Evolutionary conservation across 2,113 vertebrate genomes (phyloP).

Genomic region (Macaca fascicularis): T2T-MFA8v1.1 NC_088378.1:104236501-104237000

Average conservation of each 20-base stretch:
- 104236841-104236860: background rate
- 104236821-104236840: background rate
- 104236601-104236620: background rate
- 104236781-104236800: background rate
- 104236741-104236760: background rate
- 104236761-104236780: background rate
- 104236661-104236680: background rate
- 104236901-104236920: background rate
- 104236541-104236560: background rate
- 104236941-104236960: background rate
- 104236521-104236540: background rate
- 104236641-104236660: background rate
- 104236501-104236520: background rate
- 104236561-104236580: background rate
- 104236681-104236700: background rate
- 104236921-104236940: background rate
- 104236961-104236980: background rate
- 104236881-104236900: background rate
- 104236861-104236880: background rate
- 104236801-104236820: background rate
- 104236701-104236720: background rate
- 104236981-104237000: background rate
- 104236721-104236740: background rate
- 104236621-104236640: background rate
- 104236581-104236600: background rate